Evolutionary conservation across 1,140 invertebrate genomes (phyloP), one percentile per base, ranked within the genome.

Genomic region (Pseudomyrmex dendroicus): DNA sequence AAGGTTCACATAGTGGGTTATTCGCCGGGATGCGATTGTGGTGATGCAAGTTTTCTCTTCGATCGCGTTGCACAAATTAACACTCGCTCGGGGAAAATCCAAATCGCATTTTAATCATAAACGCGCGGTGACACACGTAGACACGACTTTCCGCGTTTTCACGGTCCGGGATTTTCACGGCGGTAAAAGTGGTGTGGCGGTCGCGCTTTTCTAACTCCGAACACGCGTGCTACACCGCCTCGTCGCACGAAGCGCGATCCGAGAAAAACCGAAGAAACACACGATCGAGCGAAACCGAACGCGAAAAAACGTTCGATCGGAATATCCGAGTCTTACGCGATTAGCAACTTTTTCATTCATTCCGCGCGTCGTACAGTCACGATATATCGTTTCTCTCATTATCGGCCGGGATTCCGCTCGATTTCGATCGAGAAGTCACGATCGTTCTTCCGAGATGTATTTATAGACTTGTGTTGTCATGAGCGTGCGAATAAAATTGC

Each of bases 1-100:
- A 59, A 80, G n/a, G 15, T 50, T 50, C 20, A 52, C 35, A 22
- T 80, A 80, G 5, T 80, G 59, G 76, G 54, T 72, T 44, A 72
- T 12, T 17, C 15, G n/a, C 66, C 22, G 54, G 44, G 48, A 57
- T 78, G 44, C 63, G 20, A 20, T 67, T 64, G 12, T 10, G 15
- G 13, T 15, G 25, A 25, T 25, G 35, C n/a, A 2, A 61, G 48
- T 15, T 8, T 52, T 61, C 10, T 68, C 48, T 17, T 82, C 68
- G 22, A 61, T 35, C 35, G 35, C 35, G 35, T 35, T 35, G 35
- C 5, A 35, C 35, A 35, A 73, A 20, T 61, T 57, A 25, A 25
- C 48, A n/a, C 57, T 10, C 44, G 0, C 52, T 61, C 12, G 46
- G 10, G 35, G 35, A 5, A 17, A 44, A 35, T 20, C 2, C 59